These are phyloP conservation scores for Ceryle rudis DNA, from an alignment of 2,797 vertebrate species.

Conservation along the genomic window DNA sequence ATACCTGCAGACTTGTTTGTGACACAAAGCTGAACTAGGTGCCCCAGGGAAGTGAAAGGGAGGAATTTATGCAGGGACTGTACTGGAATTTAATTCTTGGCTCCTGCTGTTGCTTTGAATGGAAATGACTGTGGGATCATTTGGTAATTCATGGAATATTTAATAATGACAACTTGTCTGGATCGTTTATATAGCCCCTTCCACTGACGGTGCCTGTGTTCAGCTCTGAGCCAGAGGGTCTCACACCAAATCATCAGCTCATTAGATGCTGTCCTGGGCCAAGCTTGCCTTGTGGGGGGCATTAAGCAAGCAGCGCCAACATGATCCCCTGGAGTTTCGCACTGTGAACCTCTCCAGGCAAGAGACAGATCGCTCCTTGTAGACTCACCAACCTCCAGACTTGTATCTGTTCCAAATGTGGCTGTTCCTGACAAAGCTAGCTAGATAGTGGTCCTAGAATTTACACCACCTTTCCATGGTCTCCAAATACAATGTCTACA, in stretches of 20 bases:
- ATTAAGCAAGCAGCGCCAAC: neutral
- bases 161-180: slow-evolving; percentile 17
- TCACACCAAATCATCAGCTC: slow-evolving; percentile 21
- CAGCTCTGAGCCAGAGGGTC: slow-evolving; percentile 4
- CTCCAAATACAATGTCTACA: neutral
- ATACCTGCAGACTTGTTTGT: neutral
- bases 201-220: neutral
- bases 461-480: neutral
- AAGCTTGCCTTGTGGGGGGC: neutral
- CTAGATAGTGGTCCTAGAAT: neutral
- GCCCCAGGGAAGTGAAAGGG: neutral
- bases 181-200: neutral
- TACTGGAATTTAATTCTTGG: slow-evolving; percentile 34
- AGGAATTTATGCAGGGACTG: neutral
- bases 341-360: neutral
- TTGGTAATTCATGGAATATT: slow-evolving; percentile 33
- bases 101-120: neutral
- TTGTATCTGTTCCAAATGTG: slow-evolving; percentile 20
- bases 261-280: neutral
- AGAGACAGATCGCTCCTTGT: neutral
- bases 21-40: neutral
- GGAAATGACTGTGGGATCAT: slow-evolving; percentile 18
- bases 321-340: neutral
- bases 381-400: neutral
- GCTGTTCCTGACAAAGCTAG: slow-evolving; percentile 12